Conservation (phyloP, 2,797 vertebrate species). For the Chanos chanos region DNA sequence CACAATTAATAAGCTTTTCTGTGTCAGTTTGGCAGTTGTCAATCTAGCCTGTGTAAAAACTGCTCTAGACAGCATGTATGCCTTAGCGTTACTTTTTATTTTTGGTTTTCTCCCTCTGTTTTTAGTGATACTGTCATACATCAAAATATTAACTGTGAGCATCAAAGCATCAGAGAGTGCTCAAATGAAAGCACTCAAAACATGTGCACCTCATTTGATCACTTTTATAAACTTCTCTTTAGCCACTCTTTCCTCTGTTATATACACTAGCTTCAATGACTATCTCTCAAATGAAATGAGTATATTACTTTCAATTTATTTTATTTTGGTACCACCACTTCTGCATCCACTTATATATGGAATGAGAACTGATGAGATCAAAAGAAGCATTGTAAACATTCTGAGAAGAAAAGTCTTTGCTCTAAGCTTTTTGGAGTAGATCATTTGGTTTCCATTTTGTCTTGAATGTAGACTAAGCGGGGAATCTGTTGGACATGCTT, state of each 20-base stretch:
- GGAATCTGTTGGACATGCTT: no score
- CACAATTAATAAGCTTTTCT: no score
- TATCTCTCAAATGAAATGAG: background rate
- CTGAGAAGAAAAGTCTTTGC: background rate
- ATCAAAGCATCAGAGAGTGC: conserved; percentile 22
- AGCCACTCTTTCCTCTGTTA: conserved; percentile 15
- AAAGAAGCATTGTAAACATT: conserved; percentile 10
- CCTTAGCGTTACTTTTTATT: background rate
- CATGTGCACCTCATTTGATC: no score
- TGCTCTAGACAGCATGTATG: conserved; percentile 6
- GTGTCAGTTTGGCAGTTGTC: no score
- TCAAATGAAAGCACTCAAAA: conserved; percentile 21
- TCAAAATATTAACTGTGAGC: conserved; percentile 11
- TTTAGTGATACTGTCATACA: conserved; percentile 21
- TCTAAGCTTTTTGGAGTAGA: no score
- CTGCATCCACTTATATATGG: conserved; percentile 22
- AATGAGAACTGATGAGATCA: conserved; percentile 29
- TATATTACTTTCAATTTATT: conserved; percentile 4
- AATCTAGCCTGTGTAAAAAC: conserved; percentile 22
- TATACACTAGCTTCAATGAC: conserved; percentile 19
- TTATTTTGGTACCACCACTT: conserved; percentile 20
- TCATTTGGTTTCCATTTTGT: no score
- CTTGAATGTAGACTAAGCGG: no score
- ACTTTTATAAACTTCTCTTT: conserved; percentile 28
- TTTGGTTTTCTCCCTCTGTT: conserved; percentile 14